These are phyloP conservation scores for Isichthys henryi DNA, from an alignment of 2,113 vertebrate species.

Conservation along the genomic window DNA sequence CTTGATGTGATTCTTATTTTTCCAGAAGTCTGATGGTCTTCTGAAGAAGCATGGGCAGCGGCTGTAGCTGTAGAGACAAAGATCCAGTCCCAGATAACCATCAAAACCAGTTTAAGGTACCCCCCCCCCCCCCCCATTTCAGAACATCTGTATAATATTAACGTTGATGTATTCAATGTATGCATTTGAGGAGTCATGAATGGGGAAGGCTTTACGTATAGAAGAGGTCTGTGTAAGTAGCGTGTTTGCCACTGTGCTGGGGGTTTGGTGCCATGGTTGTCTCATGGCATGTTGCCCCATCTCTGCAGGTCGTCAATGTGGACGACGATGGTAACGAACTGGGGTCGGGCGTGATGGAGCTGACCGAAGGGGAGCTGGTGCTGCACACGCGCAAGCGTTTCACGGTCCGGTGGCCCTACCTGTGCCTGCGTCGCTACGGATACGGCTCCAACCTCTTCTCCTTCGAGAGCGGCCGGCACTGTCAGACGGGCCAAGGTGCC, in stretches of 20 bases:
- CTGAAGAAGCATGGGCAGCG: slow-evolving; percentile 99
- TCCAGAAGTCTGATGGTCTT: slow-evolving; percentile 87
- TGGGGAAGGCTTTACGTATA: background rate
- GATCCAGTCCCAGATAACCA: slow-evolving; percentile 94
- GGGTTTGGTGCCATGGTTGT: background rate
- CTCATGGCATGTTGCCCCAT: background rate
- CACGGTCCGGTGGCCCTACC: slow-evolving; percentile 93
- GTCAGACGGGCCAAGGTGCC: slow-evolving; percentile 94
- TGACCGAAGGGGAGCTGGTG: slow-evolving; percentile 90
- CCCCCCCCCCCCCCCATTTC: slow-evolving; percentile 26
- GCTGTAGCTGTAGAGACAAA: slow-evolving; percentile 99
- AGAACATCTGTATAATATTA: background rate
- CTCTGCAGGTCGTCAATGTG: slow-evolving; percentile 84
- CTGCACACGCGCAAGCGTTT: slow-evolving; percentile 89
- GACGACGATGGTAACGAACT: slow-evolving; percentile 98
- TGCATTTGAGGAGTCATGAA: background rate
- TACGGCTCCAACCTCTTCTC: slow-evolving; percentile 98
- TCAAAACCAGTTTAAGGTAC: slow-evolving; percentile 96
- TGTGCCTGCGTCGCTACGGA: slow-evolving; percentile 93
- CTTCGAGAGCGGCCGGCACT: slow-evolving; percentile 92
- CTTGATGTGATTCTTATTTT: slow-evolving; percentile 11
- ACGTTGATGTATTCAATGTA: background rate
- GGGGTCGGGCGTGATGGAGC: slow-evolving; percentile 96
- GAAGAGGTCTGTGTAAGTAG: background rate
- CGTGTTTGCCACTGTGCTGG: background rate